Evolutionary conservation across 2,113 vertebrate species (phyloP), one percentile per base, ranked within the genome.

Genomic region (Ancistrus triradiatus): DNA sequence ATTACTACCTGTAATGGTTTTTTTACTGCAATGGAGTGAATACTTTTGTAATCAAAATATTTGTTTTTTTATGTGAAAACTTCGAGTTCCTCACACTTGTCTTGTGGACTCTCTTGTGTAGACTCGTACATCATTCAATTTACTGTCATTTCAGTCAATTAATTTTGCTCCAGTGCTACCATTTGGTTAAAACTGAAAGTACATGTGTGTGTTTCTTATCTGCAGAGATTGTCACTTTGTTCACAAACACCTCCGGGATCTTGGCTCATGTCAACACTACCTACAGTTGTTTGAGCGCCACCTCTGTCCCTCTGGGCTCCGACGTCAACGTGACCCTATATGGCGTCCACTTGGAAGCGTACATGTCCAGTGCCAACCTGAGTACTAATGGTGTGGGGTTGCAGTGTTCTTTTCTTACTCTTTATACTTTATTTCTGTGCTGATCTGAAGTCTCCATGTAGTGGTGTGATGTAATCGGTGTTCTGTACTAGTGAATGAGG

Each of bases 331-430:
- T 90, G 63, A 90, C 85, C 0, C 85, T 98, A 55, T 84, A 52
- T 7, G 40, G 89, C 0, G 66, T 90, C 68, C 88, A 63, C 56
- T 71, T 97, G 78, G 88, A 98, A 82, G 95, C 94, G 0, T 97
- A 90, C 80, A 83, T 95, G 77, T 67, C 60, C 2, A 83, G 74
- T 21, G 73, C 69, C 43, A 89, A 74, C 68, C 75, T 93, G 42
- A 98, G 94, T 76, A 33, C 11, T 7, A 80, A 84, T 55, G 91
- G 95, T 96, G 72, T 21, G 1, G 10, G 7, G 27, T 15, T 14
- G 5, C 27, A 24, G 25, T 14, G 1, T 10, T 24, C 4, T 1
- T 8, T 17, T 6, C 8, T 11, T 27, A 13, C 24, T 27, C 10
- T 24, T 11, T 14, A 24, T 49, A 14, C 5, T 6, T 50, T 50